Evolutionary conservation across 1,140 invertebrate species (phyloP).

Genomic region (Drosophila tani): DNA sequence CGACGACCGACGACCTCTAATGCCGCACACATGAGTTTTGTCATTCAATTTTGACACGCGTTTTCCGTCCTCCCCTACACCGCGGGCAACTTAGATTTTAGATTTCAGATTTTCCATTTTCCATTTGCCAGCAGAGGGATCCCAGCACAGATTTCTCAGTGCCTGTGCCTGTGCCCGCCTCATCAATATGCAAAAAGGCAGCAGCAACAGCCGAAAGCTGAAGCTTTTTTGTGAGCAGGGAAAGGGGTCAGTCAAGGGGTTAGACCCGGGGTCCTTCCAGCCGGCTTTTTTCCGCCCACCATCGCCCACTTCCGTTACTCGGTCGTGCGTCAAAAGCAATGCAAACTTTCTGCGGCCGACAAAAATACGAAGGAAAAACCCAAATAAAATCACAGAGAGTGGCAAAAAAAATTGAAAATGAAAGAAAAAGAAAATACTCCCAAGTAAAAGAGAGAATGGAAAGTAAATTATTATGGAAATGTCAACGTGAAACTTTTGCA

Average conservation of each 20-base stretch:
- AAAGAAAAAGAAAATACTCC: constrained; percentile 6
- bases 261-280: not conserved
- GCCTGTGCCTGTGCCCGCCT: constrained; percentile 18
- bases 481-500: constrained; percentile 80
- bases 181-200: constrained; percentile 78
- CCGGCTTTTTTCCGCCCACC: not conserved
- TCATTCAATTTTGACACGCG: constrained; percentile 78
- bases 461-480: constrained; percentile 83
- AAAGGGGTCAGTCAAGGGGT: constrained; percentile 31
- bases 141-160: constrained; percentile 30
- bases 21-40: constrained; percentile 75
- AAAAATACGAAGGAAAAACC: constrained; percentile 11
- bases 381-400: constrained; percentile 37
- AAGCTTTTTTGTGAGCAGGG: constrained; percentile 10
- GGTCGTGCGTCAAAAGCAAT: constrained; percentile 79
- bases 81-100: constrained; percentile 44
- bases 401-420: constrained; percentile 15
- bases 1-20: constrained; percentile 10
- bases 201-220: constrained; percentile 36
- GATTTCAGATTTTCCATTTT: constrained; percentile 51
- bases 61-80: constrained; percentile 8
- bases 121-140: constrained; percentile 12
- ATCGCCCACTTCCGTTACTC: constrained; percentile 50
- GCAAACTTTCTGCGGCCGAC: constrained; percentile 66
- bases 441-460: constrained; percentile 38